phyloP scores from a whole-genome alignment of 1,140 invertebrate species.

The Rhagoletis pomonella region DNA sequence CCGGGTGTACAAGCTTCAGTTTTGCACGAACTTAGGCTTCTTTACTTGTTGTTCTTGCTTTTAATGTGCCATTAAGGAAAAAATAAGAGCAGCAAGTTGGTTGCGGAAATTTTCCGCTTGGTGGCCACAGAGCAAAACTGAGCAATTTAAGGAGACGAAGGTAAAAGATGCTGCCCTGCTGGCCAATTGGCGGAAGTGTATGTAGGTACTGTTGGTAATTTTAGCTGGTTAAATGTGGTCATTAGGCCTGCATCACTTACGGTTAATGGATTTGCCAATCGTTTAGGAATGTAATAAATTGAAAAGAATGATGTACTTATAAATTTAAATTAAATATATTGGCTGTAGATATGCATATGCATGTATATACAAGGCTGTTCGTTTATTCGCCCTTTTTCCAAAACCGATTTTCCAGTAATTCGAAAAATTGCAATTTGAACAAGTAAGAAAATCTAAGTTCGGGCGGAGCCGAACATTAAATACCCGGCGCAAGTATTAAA shows the following conservation, averaged over 20 bases:
- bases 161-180: not conserved
- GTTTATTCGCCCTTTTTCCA: too few species aligned
- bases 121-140: not conserved
- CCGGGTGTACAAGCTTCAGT: too few species aligned
- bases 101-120: conserved; percentile 16
- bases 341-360: too few species aligned
- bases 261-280: not conserved
- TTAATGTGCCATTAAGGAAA: conserved; percentile 18
- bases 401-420: too few species aligned
- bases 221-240: conserved; percentile 4
- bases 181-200: not conserved
- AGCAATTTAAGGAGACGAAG: not conserved
- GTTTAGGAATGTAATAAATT: conserved; percentile 8
- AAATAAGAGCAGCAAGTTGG: not conserved
- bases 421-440: too few species aligned
- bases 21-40: too few species aligned
- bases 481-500: too few species aligned
- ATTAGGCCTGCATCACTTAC: conserved; percentile 10
- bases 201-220: not conserved
- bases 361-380: too few species aligned
- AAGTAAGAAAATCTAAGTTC: too few species aligned
- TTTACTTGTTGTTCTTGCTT: conserved; percentile 9
- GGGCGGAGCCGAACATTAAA: too few species aligned
- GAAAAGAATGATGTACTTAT: not conserved
- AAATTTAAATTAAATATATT: not conserved